Conservation (phyloP, 2,113 vertebrate species). For the Myxocyprinus asiaticus region DNA sequence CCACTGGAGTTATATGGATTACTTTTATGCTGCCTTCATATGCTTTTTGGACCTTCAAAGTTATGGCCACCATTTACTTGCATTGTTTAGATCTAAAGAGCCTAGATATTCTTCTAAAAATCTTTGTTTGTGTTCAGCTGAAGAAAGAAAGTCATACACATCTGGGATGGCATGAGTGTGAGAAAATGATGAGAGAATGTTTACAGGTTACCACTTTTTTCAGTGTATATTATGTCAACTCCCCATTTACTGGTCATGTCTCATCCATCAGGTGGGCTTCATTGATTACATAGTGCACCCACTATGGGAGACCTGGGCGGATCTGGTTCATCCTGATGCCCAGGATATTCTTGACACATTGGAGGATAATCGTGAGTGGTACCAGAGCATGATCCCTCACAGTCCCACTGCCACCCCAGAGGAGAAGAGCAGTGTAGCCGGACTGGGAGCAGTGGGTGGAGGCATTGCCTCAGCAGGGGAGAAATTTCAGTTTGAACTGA, state of each 20-base stretch:
- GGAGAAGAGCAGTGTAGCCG: background rate
- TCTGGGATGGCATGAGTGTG: too few relatives aligned
- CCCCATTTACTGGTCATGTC: background rate
- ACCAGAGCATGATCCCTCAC: conserved; percentile 89
- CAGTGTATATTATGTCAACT: too few relatives aligned
- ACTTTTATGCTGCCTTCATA: too few relatives aligned
- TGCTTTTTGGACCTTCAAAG: too few relatives aligned
- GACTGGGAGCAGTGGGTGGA: conserved; percentile 60
- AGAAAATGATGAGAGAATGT: too few relatives aligned
- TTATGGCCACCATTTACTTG: too few relatives aligned
- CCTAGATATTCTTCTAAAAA: too few relatives aligned
- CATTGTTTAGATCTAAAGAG: too few relatives aligned
- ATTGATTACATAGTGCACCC: conserved; percentile 93
- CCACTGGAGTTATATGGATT: too few relatives aligned
- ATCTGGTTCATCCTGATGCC: conserved; percentile 89
- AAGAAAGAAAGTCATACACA: too few relatives aligned
- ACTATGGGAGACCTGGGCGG: conserved; percentile 92
- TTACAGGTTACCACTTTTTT: too few relatives aligned
- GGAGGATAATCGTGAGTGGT: conserved; percentile 94
- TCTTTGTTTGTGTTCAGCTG: too few relatives aligned
- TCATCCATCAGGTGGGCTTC: conserved; percentile 82
- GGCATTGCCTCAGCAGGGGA: conserved; percentile 58
- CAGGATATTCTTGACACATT: conserved; percentile 89
- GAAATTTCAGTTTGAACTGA: conserved; percentile 85
- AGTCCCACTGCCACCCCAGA: conserved; percentile 76